Evolutionary conservation across 1,140 invertebrate species (phyloP).

Genomic region (Rhopalosiphum maidis): DNA sequence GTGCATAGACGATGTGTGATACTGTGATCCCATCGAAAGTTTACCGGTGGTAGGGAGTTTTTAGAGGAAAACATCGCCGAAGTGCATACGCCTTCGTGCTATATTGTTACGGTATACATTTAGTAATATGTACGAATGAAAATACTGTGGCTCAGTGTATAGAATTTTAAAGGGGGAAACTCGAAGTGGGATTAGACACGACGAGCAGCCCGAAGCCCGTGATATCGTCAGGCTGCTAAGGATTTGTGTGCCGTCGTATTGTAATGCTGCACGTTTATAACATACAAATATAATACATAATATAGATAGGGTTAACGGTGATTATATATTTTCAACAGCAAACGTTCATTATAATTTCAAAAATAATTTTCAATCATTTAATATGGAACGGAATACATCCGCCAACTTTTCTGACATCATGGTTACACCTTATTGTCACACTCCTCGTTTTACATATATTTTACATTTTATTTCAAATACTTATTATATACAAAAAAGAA

Average conservation of each 20-base stretch:
- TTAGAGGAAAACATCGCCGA: not conserved
- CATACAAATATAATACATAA: too few relatives aligned
- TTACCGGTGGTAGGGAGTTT: not conserved
- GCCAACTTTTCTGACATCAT: not conserved
- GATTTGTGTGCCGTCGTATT: conserved; percentile 7
- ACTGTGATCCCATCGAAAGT: not conserved
- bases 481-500: too few relatives aligned
- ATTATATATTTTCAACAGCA: not conserved
- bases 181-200: conserved; percentile 20
- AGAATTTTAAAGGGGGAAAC: not conserved
- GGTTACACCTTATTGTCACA: not conserved
- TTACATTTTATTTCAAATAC: too few relatives aligned
- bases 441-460: not conserved
- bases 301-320: not conserved
- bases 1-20: not conserved
- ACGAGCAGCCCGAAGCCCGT: not conserved
- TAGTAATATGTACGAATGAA: not conserved
- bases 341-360: not conserved
- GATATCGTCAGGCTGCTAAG: not conserved
- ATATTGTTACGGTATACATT: not conserved
- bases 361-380: not conserved
- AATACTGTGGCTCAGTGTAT: not conserved
- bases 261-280: not conserved
- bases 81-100: not conserved
- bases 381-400: not conserved